A percentile compares a stretch with the other conserved stretches of the same genome.
Evolutionary conservation across 2,797 vertebrate genomes (phyloP).

Genomic region (Euphonia xanthogaster): DNA sequence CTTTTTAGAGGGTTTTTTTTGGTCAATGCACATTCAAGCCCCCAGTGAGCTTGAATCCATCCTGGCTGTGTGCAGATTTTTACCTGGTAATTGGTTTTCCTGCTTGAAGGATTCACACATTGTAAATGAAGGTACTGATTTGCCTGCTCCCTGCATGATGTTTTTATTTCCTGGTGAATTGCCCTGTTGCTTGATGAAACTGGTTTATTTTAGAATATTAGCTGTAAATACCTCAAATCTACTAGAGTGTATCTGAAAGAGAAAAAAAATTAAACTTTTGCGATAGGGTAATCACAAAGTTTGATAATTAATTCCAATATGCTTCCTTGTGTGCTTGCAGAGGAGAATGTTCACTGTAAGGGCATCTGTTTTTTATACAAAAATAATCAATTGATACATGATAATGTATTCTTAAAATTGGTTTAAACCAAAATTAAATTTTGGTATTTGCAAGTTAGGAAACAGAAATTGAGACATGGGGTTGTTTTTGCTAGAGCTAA

Average conservation of each 20-base stretch:
- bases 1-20: background rate
- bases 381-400: background rate
- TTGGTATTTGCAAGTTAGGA: background rate
- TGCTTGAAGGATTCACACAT: conserved; percentile 18
- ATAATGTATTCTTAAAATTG: background rate
- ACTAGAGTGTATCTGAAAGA: background rate
- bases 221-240: background rate
- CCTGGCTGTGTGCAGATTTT: conserved; percentile 7
- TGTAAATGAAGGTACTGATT: conserved; percentile 14
- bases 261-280: background rate
- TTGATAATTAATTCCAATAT: background rate
- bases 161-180: conserved; percentile 16
- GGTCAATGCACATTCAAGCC: background rate
- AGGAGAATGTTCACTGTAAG: background rate
- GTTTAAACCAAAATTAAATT: background rate
- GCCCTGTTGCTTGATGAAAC: background rate
- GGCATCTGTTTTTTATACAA: background rate
- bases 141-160: background rate
- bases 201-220: background rate
- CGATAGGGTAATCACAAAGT: background rate
- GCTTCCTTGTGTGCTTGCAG: background rate
- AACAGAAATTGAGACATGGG: background rate
- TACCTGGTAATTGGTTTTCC: conserved; percentile 49
- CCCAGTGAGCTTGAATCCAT: background rate
- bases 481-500: background rate